A percentile compares a stretch with the other conserved stretches of the same genome.
phyloP scores from a whole-genome alignment of 2,113 vertebrate species.

The Sinocyclocheilus rhinocerous region DNA sequence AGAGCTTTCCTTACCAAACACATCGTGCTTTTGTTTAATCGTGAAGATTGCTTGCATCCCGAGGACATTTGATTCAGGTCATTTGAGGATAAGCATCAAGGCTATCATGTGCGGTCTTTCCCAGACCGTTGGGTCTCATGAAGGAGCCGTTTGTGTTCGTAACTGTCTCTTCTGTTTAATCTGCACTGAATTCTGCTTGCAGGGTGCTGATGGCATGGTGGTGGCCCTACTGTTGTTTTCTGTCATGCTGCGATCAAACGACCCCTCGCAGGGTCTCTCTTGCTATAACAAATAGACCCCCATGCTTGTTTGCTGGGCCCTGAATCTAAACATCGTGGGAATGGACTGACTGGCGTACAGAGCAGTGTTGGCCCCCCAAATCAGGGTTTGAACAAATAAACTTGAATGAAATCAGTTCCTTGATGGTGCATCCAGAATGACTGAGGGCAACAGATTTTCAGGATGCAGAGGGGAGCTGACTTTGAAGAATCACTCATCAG shows the following conservation, averaged over 20 bases:
- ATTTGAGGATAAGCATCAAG: slow-evolving; percentile 42
- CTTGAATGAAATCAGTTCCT: slow-evolving; percentile 12
- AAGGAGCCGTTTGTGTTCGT: slow-evolving; percentile 45
- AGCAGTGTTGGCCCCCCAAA: background rate
- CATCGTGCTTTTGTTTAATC: slow-evolving; percentile 53
- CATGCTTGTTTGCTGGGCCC: slow-evolving; percentile 28
- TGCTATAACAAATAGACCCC: slow-evolving; percentile 46
- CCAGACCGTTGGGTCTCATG: slow-evolving; percentile 31
- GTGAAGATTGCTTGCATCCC: slow-evolving; percentile 36
- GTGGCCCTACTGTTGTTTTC: slow-evolving; percentile 41
- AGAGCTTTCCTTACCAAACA: slow-evolving; percentile 40
- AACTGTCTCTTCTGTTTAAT: slow-evolving; percentile 43
- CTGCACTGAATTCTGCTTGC: slow-evolving; percentile 19
- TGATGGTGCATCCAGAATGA: slow-evolving; percentile 14
- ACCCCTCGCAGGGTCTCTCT: slow-evolving; percentile 17
- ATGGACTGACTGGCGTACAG: slow-evolving; percentile 14
- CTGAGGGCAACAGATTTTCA: background rate
- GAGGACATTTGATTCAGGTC: slow-evolving; percentile 41
- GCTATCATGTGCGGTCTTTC: slow-evolving; percentile 43
- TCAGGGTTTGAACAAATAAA: slow-evolving; percentile 32
- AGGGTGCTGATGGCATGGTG: slow-evolving; percentile 17
- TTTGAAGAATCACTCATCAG: slow-evolving; percentile 18
- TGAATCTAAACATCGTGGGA: slow-evolving; percentile 23
- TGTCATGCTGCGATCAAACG: slow-evolving; percentile 47
- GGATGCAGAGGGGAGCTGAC: background rate